Base-by-base conservation (phyloP, 2,113 vertebrate species). In the Ageneiosus marmoratus region DNA sequence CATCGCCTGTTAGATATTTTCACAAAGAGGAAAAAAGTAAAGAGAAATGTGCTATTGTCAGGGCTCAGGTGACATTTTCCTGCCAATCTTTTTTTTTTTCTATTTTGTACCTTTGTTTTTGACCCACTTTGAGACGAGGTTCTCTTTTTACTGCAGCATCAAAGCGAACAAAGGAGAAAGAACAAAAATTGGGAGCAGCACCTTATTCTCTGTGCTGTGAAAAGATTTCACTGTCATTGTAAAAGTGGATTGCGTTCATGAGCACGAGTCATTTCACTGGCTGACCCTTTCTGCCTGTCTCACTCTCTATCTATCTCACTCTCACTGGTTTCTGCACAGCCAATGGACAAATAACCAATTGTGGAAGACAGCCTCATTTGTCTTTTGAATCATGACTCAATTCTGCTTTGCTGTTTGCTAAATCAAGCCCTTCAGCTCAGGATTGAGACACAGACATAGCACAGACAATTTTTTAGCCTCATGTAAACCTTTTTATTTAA, bases 301-400 rank as follows among this genome's bases (percentile, higher is more conserved):
- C 81, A 65, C 74, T 77, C 58, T 56, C 62, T 51, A 77, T 11
- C 73, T 77, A 55, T 55, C 73, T 76, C 32, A 76, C 74, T 77
- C 72, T 75, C 48, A 50, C 32, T 82, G 60, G 60, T 83, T 80
- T 69, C 44, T 56, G 34, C 37, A 13, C 72, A 48, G 65, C 55
- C 67, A 77, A 24, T 56, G 77, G 72, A 80, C 81, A 86, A 86
- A 86, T 83, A 80, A 83, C 73, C 81, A 77, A 27, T 27, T 79
- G 77, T 67, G 6, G 48, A 63, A 75, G 81, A 83, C 80, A 76
- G 44, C 44, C 77, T 77, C 72, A 86, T 83, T 77, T 16, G 24
- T 80, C 69, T 75, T 83, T 80, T 80, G 70, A 86, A 86, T 79
- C 34, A 51, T 53, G 34, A 69, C 29, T 80, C 72, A 83, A 83